These are phyloP conservation scores for Coilia nasus DNA, from an alignment of 2,797 vertebrate genomes.

Conservation along the genomic window DNA sequence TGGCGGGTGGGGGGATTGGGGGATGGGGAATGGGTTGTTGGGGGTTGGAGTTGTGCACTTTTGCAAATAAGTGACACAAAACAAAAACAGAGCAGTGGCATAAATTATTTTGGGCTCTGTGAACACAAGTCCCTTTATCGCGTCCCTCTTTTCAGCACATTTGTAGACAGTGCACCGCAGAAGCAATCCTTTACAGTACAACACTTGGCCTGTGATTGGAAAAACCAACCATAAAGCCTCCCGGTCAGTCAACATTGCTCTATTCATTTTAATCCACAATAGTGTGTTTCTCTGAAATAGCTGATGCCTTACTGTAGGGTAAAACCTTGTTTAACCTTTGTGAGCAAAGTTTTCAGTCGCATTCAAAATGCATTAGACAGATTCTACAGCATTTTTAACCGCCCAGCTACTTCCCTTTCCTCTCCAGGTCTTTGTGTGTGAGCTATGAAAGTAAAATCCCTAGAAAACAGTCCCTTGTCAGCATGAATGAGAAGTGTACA, in stretches of 20 bases:
- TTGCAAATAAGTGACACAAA: neutral
- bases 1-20: neutral
- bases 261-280: neutral
- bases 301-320: neutral
- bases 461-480: slow-evolving; percentile 9
- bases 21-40: neutral
- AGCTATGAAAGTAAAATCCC: slow-evolving; percentile 18
- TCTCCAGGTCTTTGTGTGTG: neutral
- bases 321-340: neutral
- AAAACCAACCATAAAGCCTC: neutral
- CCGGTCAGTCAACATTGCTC: neutral
- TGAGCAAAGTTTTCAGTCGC: neutral
- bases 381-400: neutral
- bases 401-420: neutral
- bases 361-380: neutral
- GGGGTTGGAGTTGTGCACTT: neutral
- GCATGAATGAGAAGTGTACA: neutral
- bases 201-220: neutral
- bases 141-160: neutral
- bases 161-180: neutral
- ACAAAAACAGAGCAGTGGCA: neutral
- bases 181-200: neutral
- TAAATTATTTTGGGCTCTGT: slow-evolving; percentile 4
- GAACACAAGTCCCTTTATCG: neutral
- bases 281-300: neutral